Evolutionary conservation across 2,797 vertebrate species (phyloP).

Genomic region (Crypturellus tataupa): DNA sequence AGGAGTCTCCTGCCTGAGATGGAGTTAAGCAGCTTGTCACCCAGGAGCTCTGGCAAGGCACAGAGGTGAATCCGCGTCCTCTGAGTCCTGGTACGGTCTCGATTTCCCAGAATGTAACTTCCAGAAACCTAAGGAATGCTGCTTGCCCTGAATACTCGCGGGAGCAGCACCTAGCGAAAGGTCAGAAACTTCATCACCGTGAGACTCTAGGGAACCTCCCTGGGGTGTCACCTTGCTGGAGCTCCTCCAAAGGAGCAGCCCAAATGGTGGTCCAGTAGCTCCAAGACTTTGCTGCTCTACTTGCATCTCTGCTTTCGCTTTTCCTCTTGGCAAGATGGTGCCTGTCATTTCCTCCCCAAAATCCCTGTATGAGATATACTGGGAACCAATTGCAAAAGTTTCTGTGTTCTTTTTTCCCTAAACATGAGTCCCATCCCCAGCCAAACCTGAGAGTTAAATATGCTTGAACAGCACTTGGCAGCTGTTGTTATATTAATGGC

Average conservation of each 20-base stretch:
- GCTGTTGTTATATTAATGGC: slow-evolving; percentile 29
- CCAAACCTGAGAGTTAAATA: slow-evolving; percentile 26
- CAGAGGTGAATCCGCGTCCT: not conserved
- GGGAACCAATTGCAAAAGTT: not conserved
- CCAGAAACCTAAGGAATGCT: not conserved
- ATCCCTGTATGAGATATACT: not conserved
- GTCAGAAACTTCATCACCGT: not conserved
- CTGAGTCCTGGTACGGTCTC: not conserved
- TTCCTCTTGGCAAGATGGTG: not conserved
- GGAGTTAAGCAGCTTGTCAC: not conserved
- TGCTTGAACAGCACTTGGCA: not conserved
- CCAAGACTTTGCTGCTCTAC: fast-evolving
- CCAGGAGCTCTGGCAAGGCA: not conserved
- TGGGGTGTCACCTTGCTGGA: not conserved
- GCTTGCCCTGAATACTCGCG: fast-evolving
- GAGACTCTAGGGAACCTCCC: not conserved
- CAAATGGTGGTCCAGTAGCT: not conserved
- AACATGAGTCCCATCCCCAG: not conserved
- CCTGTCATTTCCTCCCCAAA: not conserved
- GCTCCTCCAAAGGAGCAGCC: not conserved
- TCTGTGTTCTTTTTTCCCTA: not conserved
- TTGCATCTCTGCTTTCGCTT: not conserved
- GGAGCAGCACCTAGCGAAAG: not conserved
- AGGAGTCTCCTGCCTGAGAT: not conserved
- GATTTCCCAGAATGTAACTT: not conserved